These are phyloP conservation scores for Arenicola marina DNA, from an alignment of 2,888 invertebrate species.

Conservation along the genomic window DNA sequence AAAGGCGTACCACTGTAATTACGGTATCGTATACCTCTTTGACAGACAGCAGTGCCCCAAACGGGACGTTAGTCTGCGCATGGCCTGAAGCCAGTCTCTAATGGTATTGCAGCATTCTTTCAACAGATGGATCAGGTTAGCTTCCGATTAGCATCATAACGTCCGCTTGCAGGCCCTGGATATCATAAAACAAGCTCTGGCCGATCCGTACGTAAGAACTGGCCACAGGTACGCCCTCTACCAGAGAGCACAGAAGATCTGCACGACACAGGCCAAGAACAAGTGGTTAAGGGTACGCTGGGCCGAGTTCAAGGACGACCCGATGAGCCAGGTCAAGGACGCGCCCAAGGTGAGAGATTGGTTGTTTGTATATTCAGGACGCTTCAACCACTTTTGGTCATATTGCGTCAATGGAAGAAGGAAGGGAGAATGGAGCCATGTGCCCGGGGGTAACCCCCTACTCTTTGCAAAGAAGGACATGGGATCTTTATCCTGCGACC, in stretches of 20 bases:
- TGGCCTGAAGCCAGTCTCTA: too few species aligned
- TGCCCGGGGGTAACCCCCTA: too few species aligned
- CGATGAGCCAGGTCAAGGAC: constrained; percentile 19
- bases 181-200: constrained; percentile 53
- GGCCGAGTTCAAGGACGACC: constrained; percentile 39
- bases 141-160: constrained; percentile 2
- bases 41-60: too few species aligned
- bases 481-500: too few species aligned
- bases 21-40: too few species aligned
- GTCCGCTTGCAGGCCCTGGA: constrained; percentile 51
- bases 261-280: constrained; percentile 41
- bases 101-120: background rate
- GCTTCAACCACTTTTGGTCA: too few species aligned
- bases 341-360: constrained; percentile 24
- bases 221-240: constrained; percentile 61
- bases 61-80: too few species aligned
- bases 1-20: too few species aligned
- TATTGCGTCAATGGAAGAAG: too few species aligned
- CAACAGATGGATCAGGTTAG: background rate
- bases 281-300: constrained; percentile 42
- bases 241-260: constrained; percentile 58
- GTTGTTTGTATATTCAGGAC: too few species aligned
- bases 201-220: constrained; percentile 55
- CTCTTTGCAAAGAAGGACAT: too few species aligned
- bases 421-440: too few species aligned